Base-by-base conservation (phyloP, 2,113 vertebrate species). In the Semnornis frantzii region DNA sequence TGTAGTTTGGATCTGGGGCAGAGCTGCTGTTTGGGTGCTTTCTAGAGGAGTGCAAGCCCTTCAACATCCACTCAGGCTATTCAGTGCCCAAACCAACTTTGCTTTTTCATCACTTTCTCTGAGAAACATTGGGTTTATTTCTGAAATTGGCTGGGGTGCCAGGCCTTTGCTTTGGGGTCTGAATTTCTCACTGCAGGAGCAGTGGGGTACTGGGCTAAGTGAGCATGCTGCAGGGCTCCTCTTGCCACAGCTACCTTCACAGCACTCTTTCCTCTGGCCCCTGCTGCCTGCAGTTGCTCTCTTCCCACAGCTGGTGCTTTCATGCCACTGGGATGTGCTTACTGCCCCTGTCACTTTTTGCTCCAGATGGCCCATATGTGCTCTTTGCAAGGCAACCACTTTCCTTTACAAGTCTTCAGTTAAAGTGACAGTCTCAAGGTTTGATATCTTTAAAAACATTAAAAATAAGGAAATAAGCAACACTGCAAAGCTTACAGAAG, bases 231-330 rank as follows among this genome's bases (percentile, higher is more conserved):
- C 14, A 58, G 65, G 37, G 7, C 30, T 21, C 48, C n/a, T 5
- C 8, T 54, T 20, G 64, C 42, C 19, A 19, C 76, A 57, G 79
- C 62, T 48, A 14, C 58, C 27, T 33, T 65, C 55, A 21, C 71
- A 64, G 42, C 57, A 31, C 16, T 54, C 30, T 31, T 46, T 28
- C 42, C 27, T 59, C 72, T 77, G 50, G 4, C 21, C 71, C 84
- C 91, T 8, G 68, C 82, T 85, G 91, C 15, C 81, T 76, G 46
- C 82, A 90, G 94, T 64, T 89, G 80, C 80, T 77, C 60, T 58
- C 44, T 81, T 76, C 64, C 68, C 18, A 3, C 14, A 81, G 57
- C 33, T 12, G 50, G 12, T 39, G 33, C 31, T 70, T 70, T 39
- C 85, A 8, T 92, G 88, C 74, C 76, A 68, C 37, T 20, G 52